phyloP scores from a whole-genome alignment of 2,113 vertebrate genomes.

The Perca schrenkii region DNA sequence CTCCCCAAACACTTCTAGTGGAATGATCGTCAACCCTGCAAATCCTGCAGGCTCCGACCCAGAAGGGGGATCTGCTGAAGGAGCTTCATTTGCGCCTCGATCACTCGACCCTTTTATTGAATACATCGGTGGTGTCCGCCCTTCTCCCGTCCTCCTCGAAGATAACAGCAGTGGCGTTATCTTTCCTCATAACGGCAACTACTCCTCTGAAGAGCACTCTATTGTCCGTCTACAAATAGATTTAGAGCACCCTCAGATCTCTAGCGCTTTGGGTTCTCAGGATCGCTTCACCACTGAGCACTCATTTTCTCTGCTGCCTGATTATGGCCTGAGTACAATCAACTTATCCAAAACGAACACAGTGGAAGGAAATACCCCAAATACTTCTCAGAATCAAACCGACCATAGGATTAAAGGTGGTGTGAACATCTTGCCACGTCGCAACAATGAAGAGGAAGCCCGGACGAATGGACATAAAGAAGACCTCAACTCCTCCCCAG shows the following conservation, averaged over 20 bases:
- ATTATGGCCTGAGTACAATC: constrained; percentile 3
- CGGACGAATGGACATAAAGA: neutral
- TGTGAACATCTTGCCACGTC: too few relatives aligned
- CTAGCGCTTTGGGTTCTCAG: neutral
- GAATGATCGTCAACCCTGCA: neutral
- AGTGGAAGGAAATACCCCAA: neutral
- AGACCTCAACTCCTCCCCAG: neutral
- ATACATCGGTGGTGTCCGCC: neutral
- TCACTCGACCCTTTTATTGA: constrained; percentile 19
- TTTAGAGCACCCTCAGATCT: neutral
- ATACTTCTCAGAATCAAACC: neutral
- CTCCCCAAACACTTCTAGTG: neutral
- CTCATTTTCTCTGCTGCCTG: neutral
- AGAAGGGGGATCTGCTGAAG: neutral
- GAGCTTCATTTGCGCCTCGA: constrained; percentile 9
- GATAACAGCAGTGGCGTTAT: neutral
- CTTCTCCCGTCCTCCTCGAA: constrained; percentile 29
- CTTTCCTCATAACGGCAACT: constrained; percentile 64
- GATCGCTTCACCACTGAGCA: neutral
- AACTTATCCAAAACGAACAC: constrained; percentile 3
- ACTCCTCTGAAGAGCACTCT: constrained; percentile 72
- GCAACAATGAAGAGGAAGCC: neutral
- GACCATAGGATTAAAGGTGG: neutral
- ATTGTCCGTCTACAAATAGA: constrained; percentile 60
- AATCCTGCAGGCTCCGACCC: neutral